Evolutionary conservation across 2,797 vertebrate genomes (phyloP).

Genomic region (Gadopsis bispinosus): DNA sequence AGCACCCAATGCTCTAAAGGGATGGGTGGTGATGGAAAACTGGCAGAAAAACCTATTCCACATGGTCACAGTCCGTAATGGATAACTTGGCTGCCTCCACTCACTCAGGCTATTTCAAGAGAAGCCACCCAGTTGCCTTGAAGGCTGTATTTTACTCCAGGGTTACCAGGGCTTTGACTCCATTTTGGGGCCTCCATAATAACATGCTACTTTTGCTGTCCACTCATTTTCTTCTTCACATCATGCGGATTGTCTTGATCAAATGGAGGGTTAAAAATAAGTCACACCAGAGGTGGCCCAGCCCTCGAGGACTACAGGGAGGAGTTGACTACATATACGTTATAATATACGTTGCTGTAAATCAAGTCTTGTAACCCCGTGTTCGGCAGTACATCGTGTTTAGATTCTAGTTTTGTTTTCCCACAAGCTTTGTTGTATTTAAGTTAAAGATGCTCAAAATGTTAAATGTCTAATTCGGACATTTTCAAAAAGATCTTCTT

Average conservation of each 20-base stretch:
- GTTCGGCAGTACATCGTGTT: slow-evolving; percentile 18
- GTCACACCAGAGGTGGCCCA: slow-evolving; percentile 38
- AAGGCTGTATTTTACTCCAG: slow-evolving; percentile 82
- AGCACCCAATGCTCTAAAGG: slow-evolving; percentile 69
- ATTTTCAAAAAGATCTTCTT: not conserved
- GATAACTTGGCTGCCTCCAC: slow-evolving; percentile 79
- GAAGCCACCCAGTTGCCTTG: slow-evolving; percentile 70
- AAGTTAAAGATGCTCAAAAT: not conserved
- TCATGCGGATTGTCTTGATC: slow-evolving; percentile 65
- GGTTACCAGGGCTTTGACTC: slow-evolving; percentile 63
- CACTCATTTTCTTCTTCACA: slow-evolving; percentile 70
- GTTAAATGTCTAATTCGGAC: not conserved
- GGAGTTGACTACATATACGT: slow-evolving; percentile 18
- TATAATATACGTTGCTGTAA: slow-evolving; percentile 22
- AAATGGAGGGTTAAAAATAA: slow-evolving; percentile 77
- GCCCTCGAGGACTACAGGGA: slow-evolving; percentile 42
- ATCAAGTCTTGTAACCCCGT: slow-evolving; percentile 13
- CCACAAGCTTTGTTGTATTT: slow-evolving; percentile 1
- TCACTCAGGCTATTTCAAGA: slow-evolving; percentile 82
- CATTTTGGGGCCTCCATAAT: slow-evolving; percentile 80
- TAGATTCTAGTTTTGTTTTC: not conserved
- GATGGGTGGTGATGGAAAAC: slow-evolving; percentile 84
- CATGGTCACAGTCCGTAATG: slow-evolving; percentile 81
- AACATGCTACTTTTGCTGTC: slow-evolving; percentile 73
- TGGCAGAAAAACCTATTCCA: slow-evolving; percentile 80